Evolutionary conservation across 2,888 invertebrate species (phyloP).

Genomic region (Coelopa pilipes): DNA sequence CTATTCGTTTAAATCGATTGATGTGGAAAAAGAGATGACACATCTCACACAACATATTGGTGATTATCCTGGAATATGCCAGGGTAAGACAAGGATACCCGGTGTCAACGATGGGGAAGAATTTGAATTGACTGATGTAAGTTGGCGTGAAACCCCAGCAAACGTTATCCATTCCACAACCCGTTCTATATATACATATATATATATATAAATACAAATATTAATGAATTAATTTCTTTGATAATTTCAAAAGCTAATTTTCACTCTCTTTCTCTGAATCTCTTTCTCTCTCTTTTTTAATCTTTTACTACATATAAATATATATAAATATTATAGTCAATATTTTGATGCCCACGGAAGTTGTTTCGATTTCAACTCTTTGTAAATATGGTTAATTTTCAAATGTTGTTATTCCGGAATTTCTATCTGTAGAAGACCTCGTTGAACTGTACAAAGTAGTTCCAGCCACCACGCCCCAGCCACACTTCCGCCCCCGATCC

Average conservation of each 20-base stretch:
- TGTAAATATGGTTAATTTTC: conserved; percentile 64
- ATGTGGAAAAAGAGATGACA: conserved; percentile 81
- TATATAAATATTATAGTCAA: conserved; percentile 26
- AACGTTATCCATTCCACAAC: conserved; percentile 29
- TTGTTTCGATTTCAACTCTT: conserved; percentile 43
- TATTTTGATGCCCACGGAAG: conserved; percentile 12
- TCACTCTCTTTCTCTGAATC: conserved; percentile 39
- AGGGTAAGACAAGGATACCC: conserved; percentile 94
- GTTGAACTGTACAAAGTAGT: conserved; percentile 26
- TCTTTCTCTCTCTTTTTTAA: neutral
- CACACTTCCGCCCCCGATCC: neutral
- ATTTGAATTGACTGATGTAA: conserved; percentile 88
- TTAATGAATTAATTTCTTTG: neutral
- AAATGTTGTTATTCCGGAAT: conserved; percentile 64
- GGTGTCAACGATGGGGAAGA: conserved; percentile 94
- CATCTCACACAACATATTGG: conserved; percentile 85
- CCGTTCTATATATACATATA: neutral
- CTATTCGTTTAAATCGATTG: conserved; percentile 6
- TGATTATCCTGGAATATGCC: conserved; percentile 91
- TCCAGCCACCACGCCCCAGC: neutral
- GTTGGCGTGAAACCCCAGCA: conserved; percentile 65
- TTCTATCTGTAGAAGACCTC: conserved; percentile 49
- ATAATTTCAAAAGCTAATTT: conserved; percentile 22
- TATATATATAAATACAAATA: conserved; percentile 22
- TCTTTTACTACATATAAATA: neutral